These are phyloP conservation scores for Puma concolor DNA, from an alignment of 2,113 vertebrate species.

Conservation along the genomic window DNA sequence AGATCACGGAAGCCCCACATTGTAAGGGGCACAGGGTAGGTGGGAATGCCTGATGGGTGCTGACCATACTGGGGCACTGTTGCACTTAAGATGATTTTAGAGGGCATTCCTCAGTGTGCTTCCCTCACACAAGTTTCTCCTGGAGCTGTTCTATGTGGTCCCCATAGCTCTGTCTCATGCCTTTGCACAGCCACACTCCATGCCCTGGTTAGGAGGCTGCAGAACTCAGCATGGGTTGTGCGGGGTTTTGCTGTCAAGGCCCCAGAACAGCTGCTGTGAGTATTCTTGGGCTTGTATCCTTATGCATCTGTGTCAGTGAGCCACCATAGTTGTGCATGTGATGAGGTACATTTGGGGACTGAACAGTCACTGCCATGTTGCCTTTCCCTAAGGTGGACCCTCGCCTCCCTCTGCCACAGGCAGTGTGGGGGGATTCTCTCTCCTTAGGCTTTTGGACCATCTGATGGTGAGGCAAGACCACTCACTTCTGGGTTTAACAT, in stretches of 20 bases:
- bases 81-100: background rate
- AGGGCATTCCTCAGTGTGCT: too few relatives aligned
- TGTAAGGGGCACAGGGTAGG: background rate
- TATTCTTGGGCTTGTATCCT: background rate
- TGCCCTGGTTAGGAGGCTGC: accelerated
- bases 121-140: background rate
- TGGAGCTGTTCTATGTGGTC: too few relatives aligned
- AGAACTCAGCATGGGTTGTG: background rate
- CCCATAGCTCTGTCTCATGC: background rate
- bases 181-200: background rate
- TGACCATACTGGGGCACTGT: too few relatives aligned
- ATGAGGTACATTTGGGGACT: background rate
- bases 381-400: background rate
- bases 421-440: background rate
- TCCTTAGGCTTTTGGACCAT: background rate
- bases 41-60: background rate
- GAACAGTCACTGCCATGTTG: background rate
- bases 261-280: background rate
- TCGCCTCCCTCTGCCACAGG: background rate
- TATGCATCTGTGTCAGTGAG: background rate
- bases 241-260: too few relatives aligned
- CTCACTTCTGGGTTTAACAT: background rate
- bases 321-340: background rate
- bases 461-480: background rate
- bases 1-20: background rate